Base-by-base conservation (phyloP, 1,140 invertebrate genomes). In the Hyphantria cunea region DNA sequence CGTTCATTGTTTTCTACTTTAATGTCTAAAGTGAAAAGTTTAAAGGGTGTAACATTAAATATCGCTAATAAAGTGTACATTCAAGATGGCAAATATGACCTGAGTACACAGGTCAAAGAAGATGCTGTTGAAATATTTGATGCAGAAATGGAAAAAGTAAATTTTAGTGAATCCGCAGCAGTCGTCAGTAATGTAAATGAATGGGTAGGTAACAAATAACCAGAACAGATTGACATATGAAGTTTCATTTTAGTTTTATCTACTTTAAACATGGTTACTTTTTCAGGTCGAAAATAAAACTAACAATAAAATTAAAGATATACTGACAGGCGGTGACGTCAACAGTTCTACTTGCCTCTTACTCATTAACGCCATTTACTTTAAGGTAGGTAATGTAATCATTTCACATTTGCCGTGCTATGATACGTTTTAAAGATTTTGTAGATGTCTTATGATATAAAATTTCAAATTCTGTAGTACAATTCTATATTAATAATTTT, bases 331-430 rank as follows among this genome's bases (percentile, higher is more conserved):
- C 71, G 93, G 90, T 72, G 85, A 84, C 66, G 85, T 96, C 3
- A 71, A 92, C 59, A 66, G 79, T 12, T 70, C 90, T 25, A 94
- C 93, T 68, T 92, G 88, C 58, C 62, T 97, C 15, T 92, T 98
- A 6, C 86, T 98, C 0, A 89, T 96, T 0, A 98, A 97, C 88
- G 96, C 96, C 7, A 92, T 98, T 41, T 96, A 97, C 80, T 98
- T 98, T 84, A 97, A 97, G 91, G 95, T 33, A 97, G 91, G 95
- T 33, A 25, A 25, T 25, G 17, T 25, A 5, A 25, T 3, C 17
- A 25, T 25, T 25, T 25, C 17, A 1, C 5, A 25, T 3, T 25
- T 25, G 2, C 5, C 5, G 17, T 25, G 17, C 17, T 25, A 25
- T 25, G 17, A 25, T 25, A n/a, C n/a, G n/a, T n/a, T n/a, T n/a